Percentiles rank a stretch among this genome's conserved stretches.
phyloP scores from a whole-genome alignment of 2,797 vertebrate species.

The Sylvia borin region DNA sequence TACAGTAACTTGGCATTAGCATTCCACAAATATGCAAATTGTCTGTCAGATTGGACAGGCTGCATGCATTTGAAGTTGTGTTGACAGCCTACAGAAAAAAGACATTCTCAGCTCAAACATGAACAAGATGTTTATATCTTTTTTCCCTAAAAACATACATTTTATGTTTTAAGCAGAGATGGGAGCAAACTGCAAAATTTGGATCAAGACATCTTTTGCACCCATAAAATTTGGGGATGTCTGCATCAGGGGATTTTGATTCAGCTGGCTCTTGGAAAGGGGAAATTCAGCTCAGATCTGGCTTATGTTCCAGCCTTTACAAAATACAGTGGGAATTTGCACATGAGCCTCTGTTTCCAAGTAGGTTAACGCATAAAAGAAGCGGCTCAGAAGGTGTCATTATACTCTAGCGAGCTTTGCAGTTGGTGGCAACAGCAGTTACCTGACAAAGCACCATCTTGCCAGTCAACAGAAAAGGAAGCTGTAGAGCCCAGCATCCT shows the following conservation, averaged over 20 bases:
- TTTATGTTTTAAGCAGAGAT: conserved; percentile 71
- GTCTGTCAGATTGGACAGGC: conserved; percentile 76
- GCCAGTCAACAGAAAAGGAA: conserved; percentile 60
- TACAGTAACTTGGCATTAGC: conserved; percentile 77
- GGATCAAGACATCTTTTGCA: conserved; percentile 64
- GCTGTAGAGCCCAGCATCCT: conserved; percentile 31
- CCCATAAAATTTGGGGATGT: conserved; percentile 68
- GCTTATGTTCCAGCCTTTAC: conserved; percentile 54
- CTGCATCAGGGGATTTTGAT: conserved; percentile 65
- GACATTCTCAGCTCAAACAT: conserved; percentile 75
- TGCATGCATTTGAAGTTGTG: conserved; percentile 74
- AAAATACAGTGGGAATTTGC: conserved; percentile 63
- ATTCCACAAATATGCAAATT: conserved; percentile 81
- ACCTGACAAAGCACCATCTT: conserved; percentile 67
- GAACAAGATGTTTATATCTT: conserved; percentile 73
- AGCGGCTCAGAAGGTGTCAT: conserved; percentile 58
- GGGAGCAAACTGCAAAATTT: conserved; percentile 71
- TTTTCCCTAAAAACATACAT: conserved; percentile 72
- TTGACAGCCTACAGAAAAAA: conserved; percentile 76
- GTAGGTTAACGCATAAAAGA: conserved; percentile 65
- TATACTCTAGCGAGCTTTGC: conserved; percentile 42
- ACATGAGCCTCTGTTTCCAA: conserved; percentile 69
- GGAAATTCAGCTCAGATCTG: conserved; percentile 59
- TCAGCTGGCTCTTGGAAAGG: conserved; percentile 62
- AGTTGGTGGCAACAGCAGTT: conserved; percentile 65